Conservation (phyloP, 64 coral and sea anemone species). For the Montipora efflorescens region DNA sequence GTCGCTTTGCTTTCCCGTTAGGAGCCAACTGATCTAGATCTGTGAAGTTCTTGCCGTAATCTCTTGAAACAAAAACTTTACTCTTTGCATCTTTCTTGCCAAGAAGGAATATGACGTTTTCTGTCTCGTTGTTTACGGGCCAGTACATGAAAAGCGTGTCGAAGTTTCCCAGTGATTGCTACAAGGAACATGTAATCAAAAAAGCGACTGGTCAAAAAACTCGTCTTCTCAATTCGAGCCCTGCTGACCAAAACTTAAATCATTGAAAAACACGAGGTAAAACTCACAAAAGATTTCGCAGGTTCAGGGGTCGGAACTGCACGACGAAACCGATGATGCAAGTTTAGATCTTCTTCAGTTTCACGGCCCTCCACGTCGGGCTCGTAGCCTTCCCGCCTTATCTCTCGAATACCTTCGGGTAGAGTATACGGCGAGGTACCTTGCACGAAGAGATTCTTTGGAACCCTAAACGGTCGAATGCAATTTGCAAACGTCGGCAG, state of each 20-base stretch:
- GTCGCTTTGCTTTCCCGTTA: not conserved
- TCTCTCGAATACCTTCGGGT: constrained; percentile 48
- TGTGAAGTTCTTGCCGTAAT: constrained; percentile 53
- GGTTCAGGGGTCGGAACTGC: not conserved
- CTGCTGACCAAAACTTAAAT: not conserved
- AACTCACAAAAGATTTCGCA: not conserved
- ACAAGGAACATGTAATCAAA: not conserved
- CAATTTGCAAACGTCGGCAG: constrained; percentile 5
- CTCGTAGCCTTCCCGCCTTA: not conserved
- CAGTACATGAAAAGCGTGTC: constrained; percentile 53
- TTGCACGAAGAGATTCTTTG: constrained; percentile 53
- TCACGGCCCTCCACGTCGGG: not conserved
- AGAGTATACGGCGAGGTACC: constrained; percentile 18
- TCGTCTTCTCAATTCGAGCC: not conserved
- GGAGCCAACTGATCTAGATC: not conserved
- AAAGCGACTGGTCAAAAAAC: not conserved
- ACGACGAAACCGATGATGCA: constrained; percentile 4
- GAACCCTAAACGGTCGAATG: constrained; percentile 58
- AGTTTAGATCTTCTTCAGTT: not conserved
- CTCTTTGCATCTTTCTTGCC: constrained; percentile 9
- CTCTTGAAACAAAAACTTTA: constrained; percentile 41
- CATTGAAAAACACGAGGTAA: not conserved
- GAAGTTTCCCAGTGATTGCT: constrained; percentile 12
- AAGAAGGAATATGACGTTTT: constrained; percentile 40
- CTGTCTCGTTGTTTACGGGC: not conserved